Percentiles rank a stretch among this genome's conserved stretches.
Conservation (phyloP, 1,140 invertebrate genomes). For the Subanguina moxae region DNA sequence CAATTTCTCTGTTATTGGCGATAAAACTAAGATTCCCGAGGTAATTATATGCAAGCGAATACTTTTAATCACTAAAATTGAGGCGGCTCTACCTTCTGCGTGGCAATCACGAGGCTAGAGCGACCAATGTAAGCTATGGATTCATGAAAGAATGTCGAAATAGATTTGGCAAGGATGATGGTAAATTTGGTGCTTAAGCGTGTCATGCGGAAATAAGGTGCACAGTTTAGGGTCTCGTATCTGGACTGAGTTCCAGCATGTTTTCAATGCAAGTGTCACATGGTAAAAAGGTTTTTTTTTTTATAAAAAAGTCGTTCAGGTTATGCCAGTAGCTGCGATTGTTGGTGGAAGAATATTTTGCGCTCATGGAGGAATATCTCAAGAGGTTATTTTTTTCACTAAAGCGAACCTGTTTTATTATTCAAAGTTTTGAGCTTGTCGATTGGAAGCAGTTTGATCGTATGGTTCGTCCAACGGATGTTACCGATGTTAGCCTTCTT, state of each 20-base stretch:
- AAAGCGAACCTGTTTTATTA: too few species aligned
- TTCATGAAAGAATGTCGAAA: constrained; percentile 1
- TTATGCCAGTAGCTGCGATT: not conserved
- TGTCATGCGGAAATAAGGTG: not conserved
- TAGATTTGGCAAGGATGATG: not conserved
- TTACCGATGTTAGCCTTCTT: not conserved
- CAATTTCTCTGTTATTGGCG: not conserved
- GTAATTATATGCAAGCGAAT: too few species aligned
- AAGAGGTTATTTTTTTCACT: not conserved
- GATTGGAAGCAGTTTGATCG: constrained; percentile 1
- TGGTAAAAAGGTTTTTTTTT: too few species aligned
- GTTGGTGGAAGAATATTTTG: not conserved
- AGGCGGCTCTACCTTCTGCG: not conserved
- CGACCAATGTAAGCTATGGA: not conserved
- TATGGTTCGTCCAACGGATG: not conserved
- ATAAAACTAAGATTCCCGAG: not conserved
- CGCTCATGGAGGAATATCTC: constrained; percentile 1
- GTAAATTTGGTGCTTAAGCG: not conserved
- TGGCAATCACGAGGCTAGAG: constrained; percentile 4
- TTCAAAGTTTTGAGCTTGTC: not conserved
- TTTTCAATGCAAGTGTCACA: too few species aligned
- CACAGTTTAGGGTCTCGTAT: not conserved
- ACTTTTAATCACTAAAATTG: too few species aligned
- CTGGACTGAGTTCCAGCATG: constrained; percentile 1
- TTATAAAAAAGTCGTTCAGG: too few species aligned